A percentile compares a stretch with the other conserved stretches of the same genome.
Evolutionary conservation across 2,797 vertebrate genomes (phyloP).

Genomic region (Coccyzus lansbergi): DNA sequence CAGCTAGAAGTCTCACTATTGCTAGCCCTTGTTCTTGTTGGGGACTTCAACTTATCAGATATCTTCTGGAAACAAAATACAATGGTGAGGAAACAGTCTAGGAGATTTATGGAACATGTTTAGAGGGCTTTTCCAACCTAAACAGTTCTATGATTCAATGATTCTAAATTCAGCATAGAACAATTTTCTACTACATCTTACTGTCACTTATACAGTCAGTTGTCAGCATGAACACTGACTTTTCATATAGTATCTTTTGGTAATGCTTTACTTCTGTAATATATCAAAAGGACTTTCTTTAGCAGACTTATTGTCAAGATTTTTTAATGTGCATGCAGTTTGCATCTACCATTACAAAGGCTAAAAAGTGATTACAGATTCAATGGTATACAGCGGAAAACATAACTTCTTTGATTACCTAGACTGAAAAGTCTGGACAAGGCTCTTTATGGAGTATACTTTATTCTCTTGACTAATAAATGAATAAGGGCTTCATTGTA

Average conservation of each 20-base stretch:
- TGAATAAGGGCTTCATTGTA: neutral
- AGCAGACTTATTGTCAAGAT: neutral
- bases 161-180: neutral
- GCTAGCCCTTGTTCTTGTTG: too few species aligned
- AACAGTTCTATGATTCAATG: too few species aligned
- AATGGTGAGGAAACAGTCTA: too few species aligned
- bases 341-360: neutral
- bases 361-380: neutral
- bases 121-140: too few species aligned
- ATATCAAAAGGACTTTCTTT: neutral
- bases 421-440: neutral
- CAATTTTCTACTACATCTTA: neutral
- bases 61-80: too few species aligned
- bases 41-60: too few species aligned
- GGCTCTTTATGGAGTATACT: neutral
- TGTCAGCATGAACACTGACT: neutral
- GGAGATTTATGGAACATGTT: too few species aligned
- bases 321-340: conserved; percentile 3
- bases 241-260: neutral
- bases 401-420: neutral
- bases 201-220: neutral
- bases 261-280: neutral
- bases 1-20: too few species aligned
- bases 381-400: neutral
- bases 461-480: neutral